Conservation (phyloP, 2,888 invertebrate species). For the Andrena trimmerana region DNA sequence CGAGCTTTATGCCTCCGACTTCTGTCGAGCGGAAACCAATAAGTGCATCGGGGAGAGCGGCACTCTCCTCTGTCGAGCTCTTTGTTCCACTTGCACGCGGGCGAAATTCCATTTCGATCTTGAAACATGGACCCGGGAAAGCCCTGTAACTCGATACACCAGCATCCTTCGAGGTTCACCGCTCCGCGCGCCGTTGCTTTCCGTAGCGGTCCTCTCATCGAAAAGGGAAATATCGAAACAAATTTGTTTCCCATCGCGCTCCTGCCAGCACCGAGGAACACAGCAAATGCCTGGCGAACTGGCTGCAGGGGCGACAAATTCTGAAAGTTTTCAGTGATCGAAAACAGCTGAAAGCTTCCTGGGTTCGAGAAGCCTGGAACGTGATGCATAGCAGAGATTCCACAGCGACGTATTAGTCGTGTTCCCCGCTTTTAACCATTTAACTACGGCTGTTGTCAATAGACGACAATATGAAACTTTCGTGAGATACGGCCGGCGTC, state of each 20-base stretch:
- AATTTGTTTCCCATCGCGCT: neutral
- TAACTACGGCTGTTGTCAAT: no score
- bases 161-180: neutral
- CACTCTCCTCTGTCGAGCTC: conserved; percentile 22
- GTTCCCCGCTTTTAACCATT: no score
- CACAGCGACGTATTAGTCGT: no score
- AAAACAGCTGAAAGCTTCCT: no score
- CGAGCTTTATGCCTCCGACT: conserved; percentile 34
- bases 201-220: neutral
- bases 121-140: conserved; percentile 22
- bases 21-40: conserved; percentile 46
- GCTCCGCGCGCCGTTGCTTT: neutral
- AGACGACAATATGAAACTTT: no score
- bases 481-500: no score
- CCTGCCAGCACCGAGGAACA: neutral
- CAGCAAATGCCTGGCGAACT: neutral
- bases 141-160: conserved; percentile 34
- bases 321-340: neutral
- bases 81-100: conserved; percentile 25
- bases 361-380: no score
- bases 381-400: no score
- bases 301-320: neutral
- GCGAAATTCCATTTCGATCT: conserved; percentile 38
- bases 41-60: conserved; percentile 34
- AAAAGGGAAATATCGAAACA: neutral